Evolutionary conservation across 1,140 invertebrate genomes (phyloP).

Genomic region (Steinernema khuongi): DNA sequence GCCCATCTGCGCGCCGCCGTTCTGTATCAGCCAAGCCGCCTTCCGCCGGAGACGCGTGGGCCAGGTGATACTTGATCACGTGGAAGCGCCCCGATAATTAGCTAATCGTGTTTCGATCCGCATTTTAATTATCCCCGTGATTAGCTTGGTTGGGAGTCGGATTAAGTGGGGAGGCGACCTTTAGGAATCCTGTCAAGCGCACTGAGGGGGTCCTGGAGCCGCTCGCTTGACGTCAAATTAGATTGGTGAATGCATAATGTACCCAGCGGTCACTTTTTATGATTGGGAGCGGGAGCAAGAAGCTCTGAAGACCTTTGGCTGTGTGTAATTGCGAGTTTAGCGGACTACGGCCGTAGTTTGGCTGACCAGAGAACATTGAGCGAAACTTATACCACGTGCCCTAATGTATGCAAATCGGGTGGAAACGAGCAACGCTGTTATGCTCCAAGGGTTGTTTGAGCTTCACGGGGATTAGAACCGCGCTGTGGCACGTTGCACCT

Average conservation of each 20-base stretch:
- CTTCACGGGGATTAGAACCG: not conserved
- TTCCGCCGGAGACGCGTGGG: no score
- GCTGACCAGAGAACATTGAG: not conserved
- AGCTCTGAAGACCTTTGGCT: no score
- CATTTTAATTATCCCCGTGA: no score
- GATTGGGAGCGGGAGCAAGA: no score
- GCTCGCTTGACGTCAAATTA: not conserved
- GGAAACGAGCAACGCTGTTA: slow-evolving; percentile 13
- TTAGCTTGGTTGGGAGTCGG: no score
- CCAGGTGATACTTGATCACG: no score
- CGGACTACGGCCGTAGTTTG: no score
- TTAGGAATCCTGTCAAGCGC: not conserved
- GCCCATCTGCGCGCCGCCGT: no score
- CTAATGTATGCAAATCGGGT: slow-evolving; percentile 6
- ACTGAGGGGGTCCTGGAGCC: not conserved
- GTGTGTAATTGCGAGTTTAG: no score
- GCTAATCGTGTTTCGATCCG: no score
- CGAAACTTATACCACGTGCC: not conserved
- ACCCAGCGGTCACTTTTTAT: not conserved
- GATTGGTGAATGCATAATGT: not conserved
- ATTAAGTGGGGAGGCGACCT: not conserved
- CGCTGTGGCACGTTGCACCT: not conserved
- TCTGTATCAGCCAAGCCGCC: no score
- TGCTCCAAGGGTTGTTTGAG: not conserved
- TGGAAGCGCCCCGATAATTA: no score